Base-by-base conservation (phyloP, 2,797 vertebrate species). In the Clarias platycephalus region DNA sequence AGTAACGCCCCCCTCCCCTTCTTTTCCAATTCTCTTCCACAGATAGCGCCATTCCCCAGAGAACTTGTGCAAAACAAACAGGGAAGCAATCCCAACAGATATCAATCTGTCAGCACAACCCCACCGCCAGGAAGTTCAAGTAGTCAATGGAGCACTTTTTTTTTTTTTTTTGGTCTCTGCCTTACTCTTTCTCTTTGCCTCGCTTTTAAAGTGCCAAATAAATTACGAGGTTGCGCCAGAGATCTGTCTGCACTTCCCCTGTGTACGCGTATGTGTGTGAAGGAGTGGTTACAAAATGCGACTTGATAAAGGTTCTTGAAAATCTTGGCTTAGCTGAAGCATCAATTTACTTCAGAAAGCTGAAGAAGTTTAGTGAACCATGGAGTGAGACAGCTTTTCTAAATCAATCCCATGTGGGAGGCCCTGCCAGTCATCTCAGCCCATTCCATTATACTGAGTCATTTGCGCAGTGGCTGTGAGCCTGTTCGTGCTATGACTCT, bases 81-180 rank as follows among this genome's bases (percentile, higher is more conserved):
- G 84, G 92, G 78, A 87, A 72, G 92, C 95, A 95, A 97, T 97
- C 94, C 92, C 93, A 90, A 76, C 91, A 96, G 92, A n/a, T 96
- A 97, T 97, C 95, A 95, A 96, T 95, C 96, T 96, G 96, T 96
- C 95, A 95, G 93, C 95, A 91, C 94, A 87, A 91, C 91, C 92
- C 92, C 91, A 93, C 93, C 94, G 94, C 94, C 93, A 93, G 96
- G 95, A 96, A 98, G 97, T 96, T 97, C 95, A 97, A 97, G 95
- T 93, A 94, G 96, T 97, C 93, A 94, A 92, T 92, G 89, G 91
- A 88, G 91, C 87, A 88, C 88, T 80, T 64, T 79, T 85, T 86
- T 68, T 80, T 64, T 79, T 85, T 86, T 68, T 68, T 34, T 37
- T n/a, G 60, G 20, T 22, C 84, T 83, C 88, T 84, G 28, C 40